Base-by-base conservation (phyloP, 1,140 invertebrate genomes). In the Melitaea cinxia region DNA sequence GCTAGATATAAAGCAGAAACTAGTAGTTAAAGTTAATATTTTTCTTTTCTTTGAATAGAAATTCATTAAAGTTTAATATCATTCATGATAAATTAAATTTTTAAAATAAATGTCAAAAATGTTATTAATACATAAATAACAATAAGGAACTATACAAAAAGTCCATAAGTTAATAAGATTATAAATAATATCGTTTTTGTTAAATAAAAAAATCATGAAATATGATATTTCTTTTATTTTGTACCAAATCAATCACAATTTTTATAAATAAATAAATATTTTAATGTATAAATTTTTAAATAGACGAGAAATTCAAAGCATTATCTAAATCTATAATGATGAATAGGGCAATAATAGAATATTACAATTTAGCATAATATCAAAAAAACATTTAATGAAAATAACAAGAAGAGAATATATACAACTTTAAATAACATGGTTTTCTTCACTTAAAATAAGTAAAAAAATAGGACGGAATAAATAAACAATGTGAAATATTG, bases 141-240 rank as follows among this genome's bases (percentile, higher is more conserved):
- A 7, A 4, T 7, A 28, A 28, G 26, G 26, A 28, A 28, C 3
- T 28, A 28, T 28, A 28, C 7, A 28, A 28, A 28, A 28, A 28
- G 7, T 28, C 7, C 3, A 28, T 4, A 28, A 28, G 3, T 28
- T 28, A 28, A 28, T 28, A 28, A 28, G 3, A 28, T 28, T 28
- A 7, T 4, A 28, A 28, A 4, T 28, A 28, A 4, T 28, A 30
- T 39, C 61, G 33, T 49, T 62, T 39, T 58, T 63, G 59, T 61
- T 58, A 45, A 10, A 73, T 70, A 73, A 74, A 81, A 79, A 75
- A 6, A 33, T 23, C 28, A 26, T 69, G 65, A 30, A 68, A 65
- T 72, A 73, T 17, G 4, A 42, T 72, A 78, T 77, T 78, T 77
- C 77, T 78, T 86, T 88, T 82, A 83, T 84, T 86, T 82, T 71